Evolutionary conservation across 2,888 invertebrate species (phyloP), one percentile per base, ranked within the genome.

Genomic region (Drosophila merina): DNA sequence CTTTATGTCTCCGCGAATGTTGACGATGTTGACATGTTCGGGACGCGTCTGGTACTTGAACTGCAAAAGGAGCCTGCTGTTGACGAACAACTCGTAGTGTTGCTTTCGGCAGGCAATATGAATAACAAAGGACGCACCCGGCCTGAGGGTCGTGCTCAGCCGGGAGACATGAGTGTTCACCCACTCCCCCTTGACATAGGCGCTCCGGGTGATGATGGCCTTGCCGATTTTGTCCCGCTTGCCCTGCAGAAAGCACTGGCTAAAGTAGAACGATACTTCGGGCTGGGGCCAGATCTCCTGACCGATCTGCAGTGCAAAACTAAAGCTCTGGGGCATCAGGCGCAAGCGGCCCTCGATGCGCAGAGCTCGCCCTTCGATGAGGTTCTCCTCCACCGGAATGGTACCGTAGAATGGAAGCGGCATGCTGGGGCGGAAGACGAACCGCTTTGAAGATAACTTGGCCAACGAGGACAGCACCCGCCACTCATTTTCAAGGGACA

Each of bases 211-310:
- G 57, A 96, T 93, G 4, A 94, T 91, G 80, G 94, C 93, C 9
- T 93, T 92, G 28, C 93, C 92, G 5, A 81, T 44, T 20, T 76
- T 83, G 9, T 72, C 77, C 4, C 67, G 66, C 14, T 58, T 74
- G 12, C 47, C 69, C 1, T 72, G 51, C 25, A 74, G 12, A 88
- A 96, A 96, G 77, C 96, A 93, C 8, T 96, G 94, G 92, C 96
- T 95, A 74, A 95, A 93, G 91, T 96, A 96, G 72, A 96, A 91
- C 0, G 94, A 93, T 55, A 96, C 93, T 76, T 93, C 93, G 8
- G 96, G 94, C 87, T 94, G 94, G 7, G 96, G 96, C 94, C 95
- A 95, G 72, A 95, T 92, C 74, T 93, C 92, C 52, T 93, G 91
- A 3, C 92, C 93, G 76, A 93, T 93, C 91, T 95, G 94, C 64